Evolutionary conservation across 53 echinoderm and acorn worm species (phyloP).

Genomic region (Temnopleurus reevesii): DNA sequence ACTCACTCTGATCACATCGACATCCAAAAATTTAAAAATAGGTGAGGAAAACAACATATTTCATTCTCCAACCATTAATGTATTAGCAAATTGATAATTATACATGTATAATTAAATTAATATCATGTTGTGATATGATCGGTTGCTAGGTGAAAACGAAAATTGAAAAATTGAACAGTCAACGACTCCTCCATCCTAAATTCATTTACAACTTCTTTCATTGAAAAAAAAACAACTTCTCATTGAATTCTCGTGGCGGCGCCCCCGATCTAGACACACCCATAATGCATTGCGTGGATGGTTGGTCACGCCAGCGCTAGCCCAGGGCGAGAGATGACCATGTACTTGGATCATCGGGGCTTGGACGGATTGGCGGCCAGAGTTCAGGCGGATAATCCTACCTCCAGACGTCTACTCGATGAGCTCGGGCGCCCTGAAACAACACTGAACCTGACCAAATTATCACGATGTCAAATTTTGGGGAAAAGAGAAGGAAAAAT

Average conservation of each 20-base stretch:
- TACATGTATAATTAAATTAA: not conserved
- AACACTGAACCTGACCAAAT: not conserved
- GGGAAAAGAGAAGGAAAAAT: no score
- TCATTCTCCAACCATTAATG: no score
- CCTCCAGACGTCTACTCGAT: not conserved
- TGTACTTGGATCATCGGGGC: constrained; percentile 17
- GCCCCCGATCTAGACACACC: not conserved
- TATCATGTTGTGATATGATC: not conserved
- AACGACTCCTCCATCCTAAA: no score
- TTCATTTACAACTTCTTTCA: no score
- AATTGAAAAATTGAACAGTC: no score
- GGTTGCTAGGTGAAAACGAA: no score
- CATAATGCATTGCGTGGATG: not conserved
- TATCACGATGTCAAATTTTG: not conserved
- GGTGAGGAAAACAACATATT: no score
- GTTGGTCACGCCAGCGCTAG: not conserved
- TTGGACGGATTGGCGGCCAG: not conserved
- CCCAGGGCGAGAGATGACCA: not conserved
- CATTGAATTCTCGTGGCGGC: not conserved
- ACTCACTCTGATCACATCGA: no score
- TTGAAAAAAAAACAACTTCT: no score
- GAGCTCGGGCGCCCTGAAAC: not conserved
- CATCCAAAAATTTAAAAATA: no score
- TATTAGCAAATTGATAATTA: no score
- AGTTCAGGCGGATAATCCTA: not conserved